These are phyloP conservation scores for Tyrannus savana DNA, from an alignment of 2,113 vertebrate species.

Conservation along the genomic window DNA sequence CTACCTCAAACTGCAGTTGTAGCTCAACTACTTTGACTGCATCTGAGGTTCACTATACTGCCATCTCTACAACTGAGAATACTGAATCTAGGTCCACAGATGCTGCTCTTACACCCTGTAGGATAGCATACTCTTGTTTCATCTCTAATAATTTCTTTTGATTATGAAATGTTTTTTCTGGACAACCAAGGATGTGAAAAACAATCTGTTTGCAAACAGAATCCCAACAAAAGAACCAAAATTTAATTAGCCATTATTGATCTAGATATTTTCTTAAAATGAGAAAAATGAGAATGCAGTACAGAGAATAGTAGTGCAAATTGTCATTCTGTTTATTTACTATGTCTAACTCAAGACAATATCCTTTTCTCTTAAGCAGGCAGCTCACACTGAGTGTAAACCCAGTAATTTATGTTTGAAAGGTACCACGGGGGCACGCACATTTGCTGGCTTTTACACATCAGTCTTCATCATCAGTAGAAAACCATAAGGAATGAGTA, in stretches of 20 bases:
- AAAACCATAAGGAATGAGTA: neutral
- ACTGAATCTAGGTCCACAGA: neutral
- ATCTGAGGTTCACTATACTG: neutral
- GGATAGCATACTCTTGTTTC: neutral
- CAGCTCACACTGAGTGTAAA: neutral
- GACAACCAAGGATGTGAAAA: neutral
- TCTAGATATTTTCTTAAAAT: neutral
- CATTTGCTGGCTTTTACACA: neutral
- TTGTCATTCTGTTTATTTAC: neutral
- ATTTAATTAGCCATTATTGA: neutral
- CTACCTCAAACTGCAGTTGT: neutral
- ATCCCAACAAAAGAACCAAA: neutral
- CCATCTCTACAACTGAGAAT: neutral
- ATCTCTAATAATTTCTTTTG: neutral
- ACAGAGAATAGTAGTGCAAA: neutral
- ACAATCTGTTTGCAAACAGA: neutral
- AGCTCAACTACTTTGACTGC: neutral
- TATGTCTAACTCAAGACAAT: neutral
- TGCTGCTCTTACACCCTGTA: neutral
- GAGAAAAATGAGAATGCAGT: neutral
- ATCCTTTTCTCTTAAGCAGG: neutral
- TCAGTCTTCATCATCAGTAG: neutral
- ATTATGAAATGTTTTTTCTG: neutral
- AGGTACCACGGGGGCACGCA: neutral
- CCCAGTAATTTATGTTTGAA: neutral